Base-by-base conservation (phyloP, 2,888 invertebrate genomes). In the Lysandra bellargus region DNA sequence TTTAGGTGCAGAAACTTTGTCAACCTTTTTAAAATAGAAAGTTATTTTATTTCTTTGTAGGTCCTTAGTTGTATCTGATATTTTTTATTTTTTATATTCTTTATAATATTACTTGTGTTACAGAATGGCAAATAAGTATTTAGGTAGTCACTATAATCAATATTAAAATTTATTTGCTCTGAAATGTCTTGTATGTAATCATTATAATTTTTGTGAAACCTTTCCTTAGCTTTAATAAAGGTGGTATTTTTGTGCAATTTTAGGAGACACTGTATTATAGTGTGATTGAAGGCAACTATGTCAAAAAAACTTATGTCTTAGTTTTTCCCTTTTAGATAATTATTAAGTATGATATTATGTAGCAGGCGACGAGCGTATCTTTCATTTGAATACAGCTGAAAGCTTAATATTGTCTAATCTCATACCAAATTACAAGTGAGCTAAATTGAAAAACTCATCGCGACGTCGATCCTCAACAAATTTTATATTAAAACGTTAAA, bases 391-490 rank as follows among this genome's bases (percentile, higher is more conserved):
- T 64, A 64, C 6, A 64, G 23, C 64, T 4, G 30, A 64, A 69
- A 69, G 69, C 33, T 69, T 69, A 69, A 33, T 69, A 69, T 69
- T 69, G 33, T 33, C 69, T 12, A 23, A 64, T 69, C 69, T 69
- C 4, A 69, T 5, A 12, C 33, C 33, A 69, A 69, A 69, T 69
- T 69, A 69, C 33, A 69, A 33, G 64, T 69, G 64, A 69, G 69
- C 69, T 14, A 69, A 69, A 69, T 69, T 69, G 69, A 69, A 69
- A 69, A 69, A 33, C 33, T 69, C 33, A 69, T 69, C 33, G 33
- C 14, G 33, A 33, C 14, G 30, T 33, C 30, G 9, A 64, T 69
- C 33, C 69, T 69, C 14, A 30, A 69, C 14, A 14, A 14, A 14
- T 69, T 69, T 33, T 33, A 69, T 69, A 69, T 69, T 69, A 33